Percentiles rank a stretch among this genome's conserved stretches.
phyloP scores from a whole-genome alignment of 2,113 vertebrate species.

The Percopsis transmontana region DNA sequence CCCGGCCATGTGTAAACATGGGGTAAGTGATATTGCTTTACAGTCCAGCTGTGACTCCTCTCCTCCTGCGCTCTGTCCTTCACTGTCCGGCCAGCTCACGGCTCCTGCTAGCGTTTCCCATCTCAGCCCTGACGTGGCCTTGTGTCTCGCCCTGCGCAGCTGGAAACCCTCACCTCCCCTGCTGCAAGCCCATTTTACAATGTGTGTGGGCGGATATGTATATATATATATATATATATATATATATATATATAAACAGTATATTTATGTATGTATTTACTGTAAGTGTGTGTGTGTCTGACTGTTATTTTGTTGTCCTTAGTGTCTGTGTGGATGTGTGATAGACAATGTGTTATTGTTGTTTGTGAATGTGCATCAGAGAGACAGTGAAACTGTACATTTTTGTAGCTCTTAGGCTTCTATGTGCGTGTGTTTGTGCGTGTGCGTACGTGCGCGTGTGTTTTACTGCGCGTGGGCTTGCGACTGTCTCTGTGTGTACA shows the following conservation, averaged over 20 bases:
- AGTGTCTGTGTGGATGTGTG: neutral
- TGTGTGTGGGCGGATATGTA: neutral
- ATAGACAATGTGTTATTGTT: neutral
- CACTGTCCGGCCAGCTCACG: constrained; percentile 5
- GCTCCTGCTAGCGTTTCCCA: neutral
- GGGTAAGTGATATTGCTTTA: neutral
- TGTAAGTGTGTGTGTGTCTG: constrained; percentile 7
- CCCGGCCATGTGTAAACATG: neutral
- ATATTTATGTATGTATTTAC: no score
- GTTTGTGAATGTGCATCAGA: neutral
- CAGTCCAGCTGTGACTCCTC: constrained; percentile 58
- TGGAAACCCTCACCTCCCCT: constrained; percentile 48
- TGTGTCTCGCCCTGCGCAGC: constrained; percentile 44
- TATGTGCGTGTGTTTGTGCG: neutral
- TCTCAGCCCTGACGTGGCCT: constrained; percentile 11
- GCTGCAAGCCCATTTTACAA: neutral
- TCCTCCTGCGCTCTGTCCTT: constrained; percentile 56
- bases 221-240: constrained; percentile 6
- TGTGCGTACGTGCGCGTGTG: neutral
- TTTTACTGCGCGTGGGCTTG: neutral
- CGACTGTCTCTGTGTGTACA: neutral
- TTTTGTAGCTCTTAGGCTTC: neutral
- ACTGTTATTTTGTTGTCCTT: neutral
- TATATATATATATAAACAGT: constrained; percentile 1
- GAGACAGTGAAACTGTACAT: neutral